phyloP scores from a whole-genome alignment of 2,113 vertebrate species.

The Atlantisia rogersi region DNA sequence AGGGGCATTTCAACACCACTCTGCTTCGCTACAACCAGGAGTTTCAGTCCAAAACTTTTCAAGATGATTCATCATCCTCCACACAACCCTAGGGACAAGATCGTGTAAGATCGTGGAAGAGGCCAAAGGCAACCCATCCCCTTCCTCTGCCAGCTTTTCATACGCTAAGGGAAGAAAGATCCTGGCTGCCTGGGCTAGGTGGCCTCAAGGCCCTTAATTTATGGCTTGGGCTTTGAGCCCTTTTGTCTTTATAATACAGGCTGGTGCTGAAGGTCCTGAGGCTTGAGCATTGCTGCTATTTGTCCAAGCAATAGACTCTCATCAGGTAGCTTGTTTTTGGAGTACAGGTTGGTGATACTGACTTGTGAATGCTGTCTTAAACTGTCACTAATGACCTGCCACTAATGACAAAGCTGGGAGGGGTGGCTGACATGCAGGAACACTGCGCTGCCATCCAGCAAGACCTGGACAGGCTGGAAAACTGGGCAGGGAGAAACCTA shows the following conservation, averaged over 20 bases:
- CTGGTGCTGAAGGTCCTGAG: background rate
- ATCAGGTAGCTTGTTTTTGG: background rate
- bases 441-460: too few species aligned
- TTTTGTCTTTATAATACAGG: background rate
- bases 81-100: background rate
- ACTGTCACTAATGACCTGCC: background rate
- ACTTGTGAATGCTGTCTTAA: background rate
- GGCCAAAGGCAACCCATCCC: fast-evolving
- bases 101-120: background rate
- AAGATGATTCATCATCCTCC: background rate
- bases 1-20: background rate
- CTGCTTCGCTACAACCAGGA: background rate
- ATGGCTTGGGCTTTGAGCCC: background rate
- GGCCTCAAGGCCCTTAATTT: background rate
- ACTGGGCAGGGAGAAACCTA: too few species aligned
- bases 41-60: background rate
- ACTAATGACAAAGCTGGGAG: too few species aligned
- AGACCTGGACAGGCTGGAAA: too few species aligned
- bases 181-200: background rate
- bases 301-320: background rate
- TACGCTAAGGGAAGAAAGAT: background rate
- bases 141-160: background rate
- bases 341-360: background rate
- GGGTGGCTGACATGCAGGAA: too few species aligned
- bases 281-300: background rate